A percentile compares a stretch with the other conserved stretches of the same genome.
Conservation (phyloP, 2,888 invertebrate genomes). For the Ornithoptera alexandrae region DNA sequence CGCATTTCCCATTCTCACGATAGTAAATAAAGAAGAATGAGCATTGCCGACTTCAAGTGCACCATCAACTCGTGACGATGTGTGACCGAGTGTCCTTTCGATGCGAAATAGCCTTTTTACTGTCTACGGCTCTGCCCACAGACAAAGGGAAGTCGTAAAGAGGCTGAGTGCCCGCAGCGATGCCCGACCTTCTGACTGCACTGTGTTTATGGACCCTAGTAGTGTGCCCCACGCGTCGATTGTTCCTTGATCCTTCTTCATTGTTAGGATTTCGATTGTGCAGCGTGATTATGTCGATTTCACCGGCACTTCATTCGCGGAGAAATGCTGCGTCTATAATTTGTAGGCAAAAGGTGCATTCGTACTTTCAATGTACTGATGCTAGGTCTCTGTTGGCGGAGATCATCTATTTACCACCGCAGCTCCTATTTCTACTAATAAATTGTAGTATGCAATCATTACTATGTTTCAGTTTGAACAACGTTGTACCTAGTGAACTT, state of each 20-base stretch:
- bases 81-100: constrained; percentile 49
- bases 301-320: background rate
- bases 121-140: constrained; percentile 44
- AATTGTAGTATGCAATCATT: no score
- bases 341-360: no score
- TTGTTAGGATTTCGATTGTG: constrained; percentile 45
- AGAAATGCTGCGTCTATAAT: background rate
- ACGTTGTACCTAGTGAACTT: no score
- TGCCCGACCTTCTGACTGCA: constrained; percentile 53
- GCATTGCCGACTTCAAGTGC: constrained; percentile 16
- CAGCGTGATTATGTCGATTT: background rate
- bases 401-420: no score
- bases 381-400: no score
- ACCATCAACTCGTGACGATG: constrained; percentile 44
- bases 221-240: constrained; percentile 36
- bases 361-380: no score
- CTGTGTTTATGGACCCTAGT: constrained; percentile 37
- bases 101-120: constrained; percentile 56
- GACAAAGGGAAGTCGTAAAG: constrained; percentile 68
- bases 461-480: no score
- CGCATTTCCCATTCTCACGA: constrained; percentile 23
- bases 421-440: no score
- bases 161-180: constrained; percentile 51
- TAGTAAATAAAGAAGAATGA: constrained; percentile 25
- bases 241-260: constrained; percentile 60